These are phyloP conservation scores for Pedetes capensis DNA, from an alignment of 2,113 vertebrate genomes.

Conservation along the genomic window DNA sequence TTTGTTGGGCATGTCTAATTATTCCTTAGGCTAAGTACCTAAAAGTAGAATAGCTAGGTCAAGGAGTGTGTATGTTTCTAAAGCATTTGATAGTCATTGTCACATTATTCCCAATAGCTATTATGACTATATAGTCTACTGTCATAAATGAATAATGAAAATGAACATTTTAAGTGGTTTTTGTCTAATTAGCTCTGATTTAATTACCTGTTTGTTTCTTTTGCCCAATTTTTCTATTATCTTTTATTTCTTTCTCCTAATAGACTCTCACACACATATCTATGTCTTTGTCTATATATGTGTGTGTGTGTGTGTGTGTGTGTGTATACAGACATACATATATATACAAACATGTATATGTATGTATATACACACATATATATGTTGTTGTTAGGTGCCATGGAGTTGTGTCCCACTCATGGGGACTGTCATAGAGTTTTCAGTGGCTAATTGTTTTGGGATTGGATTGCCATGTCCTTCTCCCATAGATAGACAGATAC, in stretches of 20 bases:
- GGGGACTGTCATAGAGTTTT: too few relatives aligned
- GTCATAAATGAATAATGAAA: background rate
- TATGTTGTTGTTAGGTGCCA: too few relatives aligned
- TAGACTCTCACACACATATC: background rate
- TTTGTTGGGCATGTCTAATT: background rate
- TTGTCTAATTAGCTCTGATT: conserved; percentile 19
- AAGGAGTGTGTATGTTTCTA: background rate
- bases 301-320: too few relatives aligned
- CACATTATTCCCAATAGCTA: background rate
- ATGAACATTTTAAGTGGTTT: background rate
- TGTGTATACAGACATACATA: too few relatives aligned
- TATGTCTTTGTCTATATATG: too few relatives aligned
- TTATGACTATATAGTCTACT: background rate
- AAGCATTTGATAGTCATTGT: background rate
- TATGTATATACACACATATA: too few relatives aligned
- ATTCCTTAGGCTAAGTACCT: background rate
- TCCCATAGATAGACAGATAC: too few relatives aligned
- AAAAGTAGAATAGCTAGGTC: background rate
- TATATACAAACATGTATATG: too few relatives aligned
- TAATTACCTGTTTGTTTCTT: background rate
- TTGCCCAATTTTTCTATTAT: background rate
- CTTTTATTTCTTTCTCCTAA: background rate
- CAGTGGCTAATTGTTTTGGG: too few relatives aligned
- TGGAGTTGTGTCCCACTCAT: too few relatives aligned
- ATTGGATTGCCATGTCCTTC: too few relatives aligned